These are phyloP conservation scores for Sebastes flavidus DNA, from an alignment of 2,797 vertebrate species.

Conservation along the genomic window DNA sequence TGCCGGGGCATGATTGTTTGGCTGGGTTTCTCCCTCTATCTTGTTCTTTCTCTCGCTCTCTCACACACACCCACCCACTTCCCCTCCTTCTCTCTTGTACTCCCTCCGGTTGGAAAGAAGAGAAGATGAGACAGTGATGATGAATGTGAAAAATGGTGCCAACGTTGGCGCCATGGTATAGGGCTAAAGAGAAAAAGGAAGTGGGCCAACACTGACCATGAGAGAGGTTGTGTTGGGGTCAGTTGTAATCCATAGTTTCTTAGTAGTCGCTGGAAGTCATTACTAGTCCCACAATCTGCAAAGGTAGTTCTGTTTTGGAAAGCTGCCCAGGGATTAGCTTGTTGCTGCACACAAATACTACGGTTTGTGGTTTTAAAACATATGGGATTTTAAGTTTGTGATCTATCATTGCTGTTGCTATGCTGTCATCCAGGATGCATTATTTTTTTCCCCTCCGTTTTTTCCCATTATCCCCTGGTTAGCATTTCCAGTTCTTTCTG, in stretches of 20 bases:
- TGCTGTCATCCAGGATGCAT: not conserved
- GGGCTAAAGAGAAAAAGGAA: conserved; percentile 13
- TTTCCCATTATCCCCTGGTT: not conserved
- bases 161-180: not conserved
- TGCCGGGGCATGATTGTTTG: conserved; percentile 47
- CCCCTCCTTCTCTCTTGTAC: conserved; percentile 1
- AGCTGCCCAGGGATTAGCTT: not conserved
- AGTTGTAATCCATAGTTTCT: conserved; percentile 22
- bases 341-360: too few species aligned
- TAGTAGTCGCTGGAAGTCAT: not conserved
- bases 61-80: not conserved
- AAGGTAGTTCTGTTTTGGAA: not conserved
- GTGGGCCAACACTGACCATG: conserved; percentile 2
- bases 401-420: not conserved
- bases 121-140: conserved; percentile 25
- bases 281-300: not conserved
- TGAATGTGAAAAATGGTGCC: conserved; percentile 17
- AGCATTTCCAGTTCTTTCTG: not conserved
- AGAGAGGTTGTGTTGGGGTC: conserved; percentile 24
- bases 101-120: conserved; percentile 5
- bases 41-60: conserved; percentile 9
- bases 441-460: not conserved
- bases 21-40: conserved; percentile 23
- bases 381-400: not conserved
- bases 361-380: too few species aligned